Conservation (phyloP, 2,797 vertebrate species). For the Enteromius paludinosus region DNA sequence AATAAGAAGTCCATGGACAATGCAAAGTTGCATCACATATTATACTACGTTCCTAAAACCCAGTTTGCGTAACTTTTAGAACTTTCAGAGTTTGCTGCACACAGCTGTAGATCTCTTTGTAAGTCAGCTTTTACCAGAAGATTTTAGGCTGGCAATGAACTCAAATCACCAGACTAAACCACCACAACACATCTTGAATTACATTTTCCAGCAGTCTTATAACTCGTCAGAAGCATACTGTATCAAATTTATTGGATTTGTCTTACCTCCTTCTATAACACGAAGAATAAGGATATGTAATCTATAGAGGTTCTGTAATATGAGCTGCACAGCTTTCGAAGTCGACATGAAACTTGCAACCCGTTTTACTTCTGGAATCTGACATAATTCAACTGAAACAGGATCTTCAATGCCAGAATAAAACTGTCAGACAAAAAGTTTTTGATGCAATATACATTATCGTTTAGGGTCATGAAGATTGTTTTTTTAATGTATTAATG, state of each 20-base stretch:
- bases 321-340: background rate
- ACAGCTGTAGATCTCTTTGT: background rate
- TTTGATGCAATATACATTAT: background rate
- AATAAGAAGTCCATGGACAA: background rate
- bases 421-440: background rate
- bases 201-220: conserved; percentile 18
- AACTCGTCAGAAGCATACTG: background rate
- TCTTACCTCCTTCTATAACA: conserved; percentile 14
- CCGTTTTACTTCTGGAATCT: background rate
- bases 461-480: background rate
- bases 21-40: background rate
- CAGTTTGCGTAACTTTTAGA: background rate
- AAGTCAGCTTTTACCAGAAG: background rate
- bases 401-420: conserved; percentile 3
- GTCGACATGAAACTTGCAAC: conserved; percentile 29
- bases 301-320: conserved; percentile 27
- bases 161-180: background rate
- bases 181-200: background rate
- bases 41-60: background rate
- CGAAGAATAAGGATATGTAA: conserved; percentile 24
- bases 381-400: background rate
- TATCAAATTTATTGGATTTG: conserved; percentile 25
- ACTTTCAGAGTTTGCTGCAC: background rate
- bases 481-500: background rate
- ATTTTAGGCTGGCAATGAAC: background rate